Percentiles rank a stretch among this genome's conserved stretches.
These are phyloP conservation scores for Nematolebias whitei DNA, from an alignment of 2,113 vertebrate genomes.

Conservation along the genomic window DNA sequence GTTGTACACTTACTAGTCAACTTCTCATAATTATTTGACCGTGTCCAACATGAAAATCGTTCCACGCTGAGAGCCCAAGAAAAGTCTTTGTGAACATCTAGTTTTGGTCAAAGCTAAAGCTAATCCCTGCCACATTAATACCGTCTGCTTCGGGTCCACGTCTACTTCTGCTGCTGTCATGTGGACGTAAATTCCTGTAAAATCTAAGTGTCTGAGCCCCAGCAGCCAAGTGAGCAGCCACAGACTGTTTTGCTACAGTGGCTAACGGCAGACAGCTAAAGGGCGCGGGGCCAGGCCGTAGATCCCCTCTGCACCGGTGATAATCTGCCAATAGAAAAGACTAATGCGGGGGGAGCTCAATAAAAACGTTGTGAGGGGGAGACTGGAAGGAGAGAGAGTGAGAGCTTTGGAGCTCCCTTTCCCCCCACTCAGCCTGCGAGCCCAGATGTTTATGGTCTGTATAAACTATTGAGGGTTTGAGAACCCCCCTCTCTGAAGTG, in stretches of 20 bases:
- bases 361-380: constrained; percentile 74
- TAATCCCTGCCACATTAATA: constrained; percentile 33
- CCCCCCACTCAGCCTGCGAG: constrained; percentile 74
- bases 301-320: constrained; percentile 68
- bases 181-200: constrained; percentile 43
- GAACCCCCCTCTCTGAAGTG: constrained; percentile 72
- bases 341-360: constrained; percentile 70
- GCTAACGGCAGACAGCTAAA: constrained; percentile 62
- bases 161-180: constrained; percentile 53
- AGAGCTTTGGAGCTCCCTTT: constrained; percentile 70
- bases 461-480: constrained; percentile 80
- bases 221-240: constrained; percentile 45
- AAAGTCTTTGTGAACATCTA: not conserved
- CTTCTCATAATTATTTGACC: no score
- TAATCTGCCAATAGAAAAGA: constrained; percentile 81
- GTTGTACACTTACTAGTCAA: no score
- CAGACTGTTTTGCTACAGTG: constrained; percentile 55
- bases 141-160: constrained; percentile 47
- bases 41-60: no score
- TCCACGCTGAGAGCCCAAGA: not conserved
- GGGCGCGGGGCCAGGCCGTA: constrained; percentile 64
- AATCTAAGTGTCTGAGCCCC: constrained; percentile 46
- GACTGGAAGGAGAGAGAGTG: constrained; percentile 47
- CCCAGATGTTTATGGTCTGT: constrained; percentile 83
- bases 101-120: constrained; percentile 37